Percentiles rank a stretch among this genome's conserved stretches.
phyloP scores from a whole-genome alignment of 2,113 vertebrate species.

The Bos javanicus region DNA sequence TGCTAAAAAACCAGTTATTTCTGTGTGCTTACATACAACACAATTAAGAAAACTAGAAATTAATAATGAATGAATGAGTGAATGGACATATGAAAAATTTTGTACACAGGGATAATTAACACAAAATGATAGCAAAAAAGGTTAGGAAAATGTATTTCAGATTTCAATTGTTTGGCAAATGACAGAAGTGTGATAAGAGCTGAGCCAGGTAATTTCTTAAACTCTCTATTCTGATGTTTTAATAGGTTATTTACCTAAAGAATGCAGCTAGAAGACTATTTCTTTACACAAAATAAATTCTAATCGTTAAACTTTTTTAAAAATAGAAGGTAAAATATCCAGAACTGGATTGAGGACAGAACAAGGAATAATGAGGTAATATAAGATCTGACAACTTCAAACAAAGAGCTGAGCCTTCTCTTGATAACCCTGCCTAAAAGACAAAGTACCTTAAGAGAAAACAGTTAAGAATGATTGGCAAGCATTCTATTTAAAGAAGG shows the following conservation, averaged over 20 bases:
- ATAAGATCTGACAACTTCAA: conserved; percentile 31
- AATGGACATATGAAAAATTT: neutral
- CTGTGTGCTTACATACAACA: neutral
- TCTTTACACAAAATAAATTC: neutral
- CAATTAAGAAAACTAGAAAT: neutral
- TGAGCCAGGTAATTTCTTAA: neutral
- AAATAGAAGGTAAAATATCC: neutral
- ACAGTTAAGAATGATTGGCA: conserved; percentile 58
- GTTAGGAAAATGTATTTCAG: neutral
- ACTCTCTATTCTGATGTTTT: neutral
- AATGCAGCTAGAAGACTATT: neutral
- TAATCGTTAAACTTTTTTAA: neutral
- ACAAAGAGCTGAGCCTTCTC: conserved; percentile 10
- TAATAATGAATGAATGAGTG: neutral
- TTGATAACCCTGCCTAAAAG: conserved; percentile 50
- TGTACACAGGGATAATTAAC: neutral
- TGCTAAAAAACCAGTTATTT: neutral
- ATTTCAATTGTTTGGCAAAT: neutral
- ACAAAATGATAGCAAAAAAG: neutral
- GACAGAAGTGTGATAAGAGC: neutral
- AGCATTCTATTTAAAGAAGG: conserved; percentile 27
- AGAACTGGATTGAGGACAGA: neutral
- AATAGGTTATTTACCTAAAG: neutral
- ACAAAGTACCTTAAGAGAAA: conserved; percentile 37
- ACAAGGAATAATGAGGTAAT: conserved; percentile 41